Evolutionary conservation across 2,113 vertebrate species (phyloP), one percentile per base, ranked within the genome.

Genomic region (Gymnarchus niloticus): DNA sequence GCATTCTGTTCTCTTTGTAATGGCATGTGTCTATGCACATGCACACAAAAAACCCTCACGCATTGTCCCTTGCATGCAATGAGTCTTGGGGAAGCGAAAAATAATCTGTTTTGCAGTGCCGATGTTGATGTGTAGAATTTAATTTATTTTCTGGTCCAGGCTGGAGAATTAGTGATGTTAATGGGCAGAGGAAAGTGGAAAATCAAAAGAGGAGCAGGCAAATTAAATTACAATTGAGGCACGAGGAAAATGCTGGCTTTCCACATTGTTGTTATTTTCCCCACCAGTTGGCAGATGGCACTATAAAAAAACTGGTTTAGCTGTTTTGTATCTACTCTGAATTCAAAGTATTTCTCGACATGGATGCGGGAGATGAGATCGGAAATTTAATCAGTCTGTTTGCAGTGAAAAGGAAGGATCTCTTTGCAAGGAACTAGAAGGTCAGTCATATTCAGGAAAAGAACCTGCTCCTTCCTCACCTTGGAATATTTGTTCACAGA

Each of bases 361-460:
- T 0, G 49, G 28, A 51, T 82, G 80, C 56, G 49, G 52, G 25
- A 56, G 80, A 81, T 81, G 80, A 81, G 80, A 82, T 82, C 49
- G 65, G 80, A 82, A 82, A 82, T 82, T 82, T 82, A 82, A 82
- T 82, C 49, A 54, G 80, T 25, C 56, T 82, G 49, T 82, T 82
- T 82, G 51, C 80, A 19, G n/a, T 33, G 46, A 81, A 81, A 44
- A 81, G 48, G 77, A 54, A 54, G 80, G n/a, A 82, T 54, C 51
- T 37, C 80, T 82, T 54, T 54, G 25, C 80, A 37, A 56, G 28
- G 51, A 51, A 51, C 80, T 82, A 17, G 80, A 82, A 56, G 80
- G 51, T 82, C 80, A 82, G 51, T 23, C 80, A 19, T 48, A 54
- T 82, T 82, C 51, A 82, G 51, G 56, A 82, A 33, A 56, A 25